A percentile compares a stretch with the other conserved stretches of the same genome.
Conservation (phyloP, 2,888 invertebrate genomes). For the Phaonia tiefii region DNA sequence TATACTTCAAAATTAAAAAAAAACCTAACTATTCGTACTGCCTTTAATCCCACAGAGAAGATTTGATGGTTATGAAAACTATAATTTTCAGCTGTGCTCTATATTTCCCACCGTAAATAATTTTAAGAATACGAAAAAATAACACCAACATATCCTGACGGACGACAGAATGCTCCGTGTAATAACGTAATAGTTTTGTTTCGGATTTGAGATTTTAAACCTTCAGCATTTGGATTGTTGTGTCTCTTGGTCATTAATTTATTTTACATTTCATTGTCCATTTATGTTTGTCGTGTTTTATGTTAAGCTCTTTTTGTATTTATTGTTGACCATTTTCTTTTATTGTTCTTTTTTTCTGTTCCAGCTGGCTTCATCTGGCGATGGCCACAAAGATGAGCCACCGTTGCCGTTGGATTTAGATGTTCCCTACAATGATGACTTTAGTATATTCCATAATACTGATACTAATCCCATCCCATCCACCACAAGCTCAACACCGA, state of each 20-base stretch:
- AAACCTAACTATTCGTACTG: too few relatives aligned
- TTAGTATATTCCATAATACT: slow-evolving; percentile 81
- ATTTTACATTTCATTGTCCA: not conserved
- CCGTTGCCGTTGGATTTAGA: slow-evolving; percentile 85
- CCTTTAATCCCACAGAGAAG: too few relatives aligned
- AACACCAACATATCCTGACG: slow-evolving; percentile 8
- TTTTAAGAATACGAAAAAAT: too few relatives aligned
- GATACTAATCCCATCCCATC: slow-evolving; percentile 57
- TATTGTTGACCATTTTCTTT: not conserved
- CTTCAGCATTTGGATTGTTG: too few relatives aligned
- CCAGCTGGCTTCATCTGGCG: slow-evolving; percentile 69
- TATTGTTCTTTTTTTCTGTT: slow-evolving; percentile 28
- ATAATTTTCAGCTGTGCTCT: too few relatives aligned
- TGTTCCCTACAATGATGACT: slow-evolving; percentile 85
- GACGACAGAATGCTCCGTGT: slow-evolving; percentile 43
- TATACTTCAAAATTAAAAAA: too few relatives aligned
- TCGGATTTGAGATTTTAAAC: too few relatives aligned
- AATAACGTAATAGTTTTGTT: not conserved
- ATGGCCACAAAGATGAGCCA: slow-evolving; percentile 81
- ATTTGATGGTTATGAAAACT: too few relatives aligned
- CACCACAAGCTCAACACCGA: slow-evolving; percentile 62
- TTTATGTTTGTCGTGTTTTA: not conserved
- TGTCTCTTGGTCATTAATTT: slow-evolving; percentile 34
- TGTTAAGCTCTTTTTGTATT: slow-evolving; percentile 12
- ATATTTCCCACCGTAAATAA: too few relatives aligned